Percentiles rank a stretch among this genome's conserved stretches.
Evolutionary conservation across 2,888 invertebrate species (phyloP).

Genomic region (Chymomyza fuscimana): DNA sequence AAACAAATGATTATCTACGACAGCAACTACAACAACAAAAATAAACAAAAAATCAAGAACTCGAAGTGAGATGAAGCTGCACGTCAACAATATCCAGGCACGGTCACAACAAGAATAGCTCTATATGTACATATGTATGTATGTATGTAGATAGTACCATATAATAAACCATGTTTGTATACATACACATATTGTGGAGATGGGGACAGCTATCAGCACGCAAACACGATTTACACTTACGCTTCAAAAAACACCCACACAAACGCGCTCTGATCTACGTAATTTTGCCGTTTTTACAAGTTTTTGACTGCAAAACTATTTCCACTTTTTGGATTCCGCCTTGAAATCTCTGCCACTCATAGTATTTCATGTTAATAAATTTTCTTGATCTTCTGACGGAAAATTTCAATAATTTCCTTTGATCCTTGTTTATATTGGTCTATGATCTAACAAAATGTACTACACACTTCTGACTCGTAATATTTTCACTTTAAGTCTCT

Average conservation of each 20-base stretch:
- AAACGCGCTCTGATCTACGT: conserved; percentile 51
- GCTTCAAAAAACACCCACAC: conserved; percentile 8
- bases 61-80: background rate
- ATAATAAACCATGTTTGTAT: background rate
- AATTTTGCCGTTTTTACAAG: conserved; percentile 39
- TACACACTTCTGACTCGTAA: too few relatives aligned
- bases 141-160: background rate
- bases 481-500: too few relatives aligned
- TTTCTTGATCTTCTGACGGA: too few relatives aligned
- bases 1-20: background rate
- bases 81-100: conserved; percentile 43
- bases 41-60: background rate
- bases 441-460: too few relatives aligned
- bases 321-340: background rate
- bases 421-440: too few relatives aligned
- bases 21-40: background rate
- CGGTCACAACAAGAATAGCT: conserved; percentile 47
- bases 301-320: conserved; percentile 9
- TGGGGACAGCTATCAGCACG: too few relatives aligned
- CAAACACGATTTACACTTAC: conserved; percentile 16
- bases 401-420: too few relatives aligned
- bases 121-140: conserved; percentile 22
- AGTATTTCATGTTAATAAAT: background rate
- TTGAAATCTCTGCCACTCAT: background rate
- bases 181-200: conserved; percentile 4